Percentiles rank a stretch among this genome's conserved stretches.
Conservation (phyloP, 2,113 vertebrate genomes). For the Silurus glanis region DNA sequence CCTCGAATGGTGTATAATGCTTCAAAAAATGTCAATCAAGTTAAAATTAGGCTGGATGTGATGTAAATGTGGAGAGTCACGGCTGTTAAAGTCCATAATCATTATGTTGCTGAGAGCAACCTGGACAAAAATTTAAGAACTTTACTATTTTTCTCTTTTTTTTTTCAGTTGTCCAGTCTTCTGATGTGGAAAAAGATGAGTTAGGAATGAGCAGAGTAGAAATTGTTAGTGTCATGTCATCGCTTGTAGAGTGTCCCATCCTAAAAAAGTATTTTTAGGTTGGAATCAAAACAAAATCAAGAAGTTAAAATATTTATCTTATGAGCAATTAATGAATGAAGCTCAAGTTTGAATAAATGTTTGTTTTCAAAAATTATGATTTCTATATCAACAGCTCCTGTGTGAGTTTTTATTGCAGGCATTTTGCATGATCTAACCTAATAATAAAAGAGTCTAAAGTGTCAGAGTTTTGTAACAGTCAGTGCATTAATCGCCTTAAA, state of each 20-base stretch:
- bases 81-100: conserved; percentile 4
- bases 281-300: background rate
- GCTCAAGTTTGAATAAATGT: background rate
- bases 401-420: background rate
- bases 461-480: background rate
- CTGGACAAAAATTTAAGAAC: background rate
- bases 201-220: background rate
- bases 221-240: background rate
- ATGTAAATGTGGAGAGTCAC: background rate
- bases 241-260: background rate
- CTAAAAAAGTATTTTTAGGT: background rate
- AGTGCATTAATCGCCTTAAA: background rate
- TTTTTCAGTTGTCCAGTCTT: background rate
- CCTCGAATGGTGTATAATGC: background rate
- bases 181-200: background rate
- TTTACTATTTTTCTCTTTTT: background rate
- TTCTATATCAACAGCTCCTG: background rate
- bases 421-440: background rate
- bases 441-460: background rate
- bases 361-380: background rate
- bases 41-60: conserved; percentile 6
- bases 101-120: background rate
- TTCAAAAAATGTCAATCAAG: background rate
- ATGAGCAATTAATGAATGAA: background rate
- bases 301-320: background rate